Percentiles rank a stretch among this genome's conserved stretches.
phyloP scores from a whole-genome alignment of 2,113 vertebrate genomes.

The Meriones unguiculatus region DNA sequence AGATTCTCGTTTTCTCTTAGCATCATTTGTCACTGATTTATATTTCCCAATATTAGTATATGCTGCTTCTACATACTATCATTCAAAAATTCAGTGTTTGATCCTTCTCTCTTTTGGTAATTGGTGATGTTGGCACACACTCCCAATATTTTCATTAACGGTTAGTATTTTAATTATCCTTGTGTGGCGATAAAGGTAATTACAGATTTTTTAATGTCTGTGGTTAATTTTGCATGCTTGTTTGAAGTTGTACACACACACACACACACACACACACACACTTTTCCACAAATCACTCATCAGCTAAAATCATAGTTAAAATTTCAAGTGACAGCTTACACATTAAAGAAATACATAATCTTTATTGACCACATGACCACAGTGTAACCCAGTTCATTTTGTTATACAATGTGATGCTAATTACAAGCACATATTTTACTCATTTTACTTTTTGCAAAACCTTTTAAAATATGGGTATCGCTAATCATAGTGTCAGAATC shows the following conservation, averaged over 20 bases:
- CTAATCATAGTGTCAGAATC: conserved; percentile 56
- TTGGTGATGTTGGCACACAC: not conserved
- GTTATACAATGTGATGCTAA: not conserved
- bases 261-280: not conserved
- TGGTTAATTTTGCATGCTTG: conserved; percentile 19
- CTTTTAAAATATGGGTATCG: conserved; percentile 38
- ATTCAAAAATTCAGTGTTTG: not conserved
- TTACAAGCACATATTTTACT: conserved; percentile 52
- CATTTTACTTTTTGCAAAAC: conserved; percentile 59
- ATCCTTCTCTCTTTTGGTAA: not conserved
- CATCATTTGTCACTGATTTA: not conserved
- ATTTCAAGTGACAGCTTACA: conserved; percentile 45
- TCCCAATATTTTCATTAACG: conserved; percentile 15
- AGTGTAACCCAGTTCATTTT: not conserved
- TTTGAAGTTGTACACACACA: not conserved
- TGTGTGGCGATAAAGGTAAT: not conserved
- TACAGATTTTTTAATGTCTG: conserved; percentile 43
- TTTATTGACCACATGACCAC: not conserved
- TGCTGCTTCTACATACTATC: not conserved
- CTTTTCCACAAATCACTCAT: not conserved
- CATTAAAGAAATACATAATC: conserved; percentile 18
- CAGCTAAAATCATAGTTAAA: conserved; percentile 35
- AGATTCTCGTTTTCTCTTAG: conserved; percentile 7
- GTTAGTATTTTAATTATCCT: conserved; percentile 40
- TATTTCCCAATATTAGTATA: conserved; percentile 44